Base-by-base conservation (phyloP, 1,140 invertebrate species). In the Zaprionus africanus region DNA sequence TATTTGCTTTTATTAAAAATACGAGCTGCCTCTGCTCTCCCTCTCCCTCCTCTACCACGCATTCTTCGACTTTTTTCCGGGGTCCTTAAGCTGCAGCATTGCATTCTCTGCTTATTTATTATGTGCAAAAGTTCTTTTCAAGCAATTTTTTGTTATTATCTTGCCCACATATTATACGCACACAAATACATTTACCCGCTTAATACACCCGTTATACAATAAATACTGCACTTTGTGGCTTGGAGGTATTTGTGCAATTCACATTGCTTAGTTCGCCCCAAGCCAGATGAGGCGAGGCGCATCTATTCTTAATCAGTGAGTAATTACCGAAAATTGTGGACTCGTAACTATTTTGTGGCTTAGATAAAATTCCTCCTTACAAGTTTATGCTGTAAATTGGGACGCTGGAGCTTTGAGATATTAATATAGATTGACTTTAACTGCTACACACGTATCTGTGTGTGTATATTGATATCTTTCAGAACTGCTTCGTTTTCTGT, bases 1-100 rank as follows among this genome's bases (percentile, higher is more conserved):
- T 76, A 76, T 87, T 84, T 87, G 78, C 74, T 88, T 87, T 87
- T 88, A 87, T 88, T 88, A 90, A 88, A 87, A 87, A 78, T 71
- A 74, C 60, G 31, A 68, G 38, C 58, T 57, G 51, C 34, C 22
- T 26, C 22, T 54, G 12, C 46, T 11, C 9, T 34, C 9, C 9
- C 11, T 9, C 31, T 34, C 31, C 9, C 9, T 34, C 31, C 31
- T 34, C 31, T 53, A 7, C 63, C 49, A 38, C 43, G 17, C 53
- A 31, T 36, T 51, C 56, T 28, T 19, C 41, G 31, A 36, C 22
- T 43, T 49, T 57, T 68, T 64, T 22, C 34, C 53, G 38, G 28
- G 68, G 53, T 74, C 34, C 58, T 61, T 60, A 53, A 66, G 66
- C 65, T 79, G 67, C 82, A 72, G 67, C 78, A 72, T 72, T 78